Percentiles rank a stretch among this genome's conserved stretches.
Evolutionary conservation across 1,140 invertebrate genomes (phyloP).

Genomic region (Anadara kagoshimensis): DNA sequence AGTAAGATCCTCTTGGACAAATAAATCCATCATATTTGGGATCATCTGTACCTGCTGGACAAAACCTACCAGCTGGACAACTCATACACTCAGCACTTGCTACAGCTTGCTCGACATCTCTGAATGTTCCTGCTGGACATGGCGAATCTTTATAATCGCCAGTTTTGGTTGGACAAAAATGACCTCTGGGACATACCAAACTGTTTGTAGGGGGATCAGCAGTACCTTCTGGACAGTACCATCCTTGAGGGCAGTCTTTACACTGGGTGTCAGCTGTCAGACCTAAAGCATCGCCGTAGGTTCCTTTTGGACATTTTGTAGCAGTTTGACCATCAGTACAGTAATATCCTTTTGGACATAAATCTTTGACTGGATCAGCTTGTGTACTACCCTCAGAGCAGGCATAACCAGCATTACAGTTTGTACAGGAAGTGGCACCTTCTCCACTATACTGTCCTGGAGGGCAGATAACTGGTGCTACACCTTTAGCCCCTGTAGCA

Average conservation of each 20-base stretch:
- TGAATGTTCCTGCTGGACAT: conserved; percentile 63
- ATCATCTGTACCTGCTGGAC: conserved; percentile 60
- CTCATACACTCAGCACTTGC: conserved; percentile 46
- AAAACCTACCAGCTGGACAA: conserved; percentile 64
- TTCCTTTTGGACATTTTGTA: conserved; percentile 59
- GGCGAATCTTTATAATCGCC: conserved; percentile 57
- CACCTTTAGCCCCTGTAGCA: conserved; percentile 20
- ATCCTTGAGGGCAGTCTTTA: conserved; percentile 60
- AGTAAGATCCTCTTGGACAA: conserved; percentile 64
- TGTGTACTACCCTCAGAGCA: conserved; percentile 65
- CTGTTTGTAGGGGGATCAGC: conserved; percentile 52
- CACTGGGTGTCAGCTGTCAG: conserved; percentile 49
- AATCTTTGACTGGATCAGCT: conserved; percentile 47
- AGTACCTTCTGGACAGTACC: conserved; percentile 67
- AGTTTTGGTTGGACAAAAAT: conserved; percentile 62
- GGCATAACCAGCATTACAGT: conserved; percentile 62
- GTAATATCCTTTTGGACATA: conserved; percentile 66
- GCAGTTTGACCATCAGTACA: conserved; percentile 60
- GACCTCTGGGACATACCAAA: conserved; percentile 61
- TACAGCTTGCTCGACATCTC: conserved; percentile 54
- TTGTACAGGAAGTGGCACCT: conserved; percentile 39
- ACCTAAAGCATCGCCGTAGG: conserved; percentile 60
- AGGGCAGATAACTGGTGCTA: conserved; percentile 59
- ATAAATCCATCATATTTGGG: conserved; percentile 57
- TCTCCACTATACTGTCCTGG: conserved; percentile 60